Base-by-base conservation (phyloP, 2,888 invertebrate genomes). In the Ophioninae sp. region DNA sequence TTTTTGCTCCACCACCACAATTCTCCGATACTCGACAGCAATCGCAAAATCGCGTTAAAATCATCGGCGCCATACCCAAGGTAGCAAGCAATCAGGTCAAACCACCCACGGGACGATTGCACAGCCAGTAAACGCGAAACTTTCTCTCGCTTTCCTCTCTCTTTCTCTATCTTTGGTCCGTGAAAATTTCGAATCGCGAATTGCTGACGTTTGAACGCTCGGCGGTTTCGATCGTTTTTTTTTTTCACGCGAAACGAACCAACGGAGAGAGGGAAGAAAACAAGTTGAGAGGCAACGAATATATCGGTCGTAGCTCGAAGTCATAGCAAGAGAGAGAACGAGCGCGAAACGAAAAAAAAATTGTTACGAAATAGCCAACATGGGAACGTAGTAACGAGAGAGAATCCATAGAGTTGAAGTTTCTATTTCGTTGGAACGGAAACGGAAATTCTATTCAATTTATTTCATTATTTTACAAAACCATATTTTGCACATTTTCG, bases 1-100 rank as follows among this genome's bases (percentile, higher is more conserved):
- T 97, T 20, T 94, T 97, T 85, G 97, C 97, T 37, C 98, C 98
- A 59, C 98, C 98, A 58, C 98, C 98, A 59, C 98, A 98, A 93
- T 98, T 98, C 94, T 97, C 97, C 93, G 98, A 98, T 93, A 94
- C 94, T 87, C 93, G 94, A 79, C 93, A 85, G 44, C 87, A 88
- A 58, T 86, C 87, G 22, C 88, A 88, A 67, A 88, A 93, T 88
- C 95, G 96, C 88, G 97, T 97, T 79, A 95, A 97, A 88, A 97
- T 97, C 87, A 97, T 97, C 76, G 97, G 96, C 80, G 96, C 97
- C 84, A 95, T 97, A 91, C 97, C 97, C 87, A 97, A 97, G 93
- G 93, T 92, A 81, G 87, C 85, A 74, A 89, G 87, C 74, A 91
- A 88, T 80, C 91, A 92, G 79, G 90, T 93, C 22, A 93, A 93